Conservation (phyloP, 1,140 invertebrate species). For the Saccostrea glomerata region DNA sequence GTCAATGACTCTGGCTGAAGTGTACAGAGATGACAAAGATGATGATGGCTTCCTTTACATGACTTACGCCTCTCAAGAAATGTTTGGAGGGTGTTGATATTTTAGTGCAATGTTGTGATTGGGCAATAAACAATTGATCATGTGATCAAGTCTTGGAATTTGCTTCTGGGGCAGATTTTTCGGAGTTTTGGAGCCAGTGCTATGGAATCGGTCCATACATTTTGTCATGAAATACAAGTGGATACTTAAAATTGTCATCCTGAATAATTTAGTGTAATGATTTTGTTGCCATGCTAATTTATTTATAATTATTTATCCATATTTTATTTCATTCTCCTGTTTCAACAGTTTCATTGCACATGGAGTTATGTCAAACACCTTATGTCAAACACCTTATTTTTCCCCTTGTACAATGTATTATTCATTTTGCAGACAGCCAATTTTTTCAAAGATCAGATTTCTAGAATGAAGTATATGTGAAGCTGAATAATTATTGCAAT, state of each 20-base stretch:
- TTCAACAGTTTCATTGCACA: neutral
- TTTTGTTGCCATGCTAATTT: neutral
- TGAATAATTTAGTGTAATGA: neutral
- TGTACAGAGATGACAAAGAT: constrained; percentile 87
- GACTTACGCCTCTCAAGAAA: constrained; percentile 92
- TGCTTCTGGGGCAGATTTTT: neutral
- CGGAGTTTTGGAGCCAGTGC: neutral
- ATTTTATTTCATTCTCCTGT: neutral
- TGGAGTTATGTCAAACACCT: neutral
- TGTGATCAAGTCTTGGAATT: neutral
- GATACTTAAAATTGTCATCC: neutral
- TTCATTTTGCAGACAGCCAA: neutral
- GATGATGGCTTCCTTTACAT: constrained; percentile 92
- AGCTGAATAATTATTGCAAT: too few species aligned
- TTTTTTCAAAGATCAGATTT: neutral
- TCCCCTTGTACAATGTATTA: neutral
- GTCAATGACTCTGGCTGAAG: constrained; percentile 88
- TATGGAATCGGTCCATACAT: neutral
- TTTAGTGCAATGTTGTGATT: neutral
- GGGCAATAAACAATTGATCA: neutral
- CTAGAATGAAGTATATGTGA: neutral
- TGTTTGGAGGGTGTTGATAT: constrained; percentile 83
- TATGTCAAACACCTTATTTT: neutral
- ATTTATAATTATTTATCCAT: neutral
- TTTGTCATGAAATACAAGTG: neutral